These are phyloP conservation scores for Formica selysi DNA, from an alignment of 1,140 invertebrate species.

Conservation along the genomic window DNA sequence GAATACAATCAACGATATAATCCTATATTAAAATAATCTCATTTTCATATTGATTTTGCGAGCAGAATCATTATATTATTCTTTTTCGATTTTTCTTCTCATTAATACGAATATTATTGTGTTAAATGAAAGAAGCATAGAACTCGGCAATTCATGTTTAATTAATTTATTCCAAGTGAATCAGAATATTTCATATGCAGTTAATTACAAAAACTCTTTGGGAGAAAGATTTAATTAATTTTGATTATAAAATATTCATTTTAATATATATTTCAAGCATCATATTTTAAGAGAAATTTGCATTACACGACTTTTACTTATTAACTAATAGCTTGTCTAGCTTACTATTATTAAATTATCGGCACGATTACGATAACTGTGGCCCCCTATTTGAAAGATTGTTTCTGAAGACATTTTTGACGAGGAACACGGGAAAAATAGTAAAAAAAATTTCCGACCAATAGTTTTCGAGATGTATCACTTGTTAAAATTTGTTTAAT, in stretches of 20 bases:
- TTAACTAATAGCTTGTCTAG: background rate
- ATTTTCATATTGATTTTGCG: constrained; percentile 30
- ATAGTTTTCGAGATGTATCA: no score
- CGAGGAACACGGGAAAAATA: no score
- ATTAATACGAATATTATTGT: constrained; percentile 5
- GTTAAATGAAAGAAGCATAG: constrained; percentile 25
- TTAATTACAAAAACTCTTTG: background rate
- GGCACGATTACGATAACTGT: no score
- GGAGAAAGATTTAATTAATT: background rate
- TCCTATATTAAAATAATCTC: background rate
- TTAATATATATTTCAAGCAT: background rate
- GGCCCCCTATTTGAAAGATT: no score
- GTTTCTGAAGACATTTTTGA: no score
- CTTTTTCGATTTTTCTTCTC: constrained; percentile 11
- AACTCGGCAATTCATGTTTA: background rate
- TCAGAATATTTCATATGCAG: background rate
- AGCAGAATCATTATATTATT: background rate
- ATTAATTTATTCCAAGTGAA: background rate
- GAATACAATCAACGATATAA: background rate
- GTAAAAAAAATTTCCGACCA: no score
- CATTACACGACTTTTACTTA: background rate
- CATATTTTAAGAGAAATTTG: background rate
- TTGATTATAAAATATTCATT: background rate
- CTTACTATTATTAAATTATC: constrained; percentile 6
- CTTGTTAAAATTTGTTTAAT: no score